Conservation (phyloP, 2,797 vertebrate species). For the Catamblyrhynchus diadema region DNA sequence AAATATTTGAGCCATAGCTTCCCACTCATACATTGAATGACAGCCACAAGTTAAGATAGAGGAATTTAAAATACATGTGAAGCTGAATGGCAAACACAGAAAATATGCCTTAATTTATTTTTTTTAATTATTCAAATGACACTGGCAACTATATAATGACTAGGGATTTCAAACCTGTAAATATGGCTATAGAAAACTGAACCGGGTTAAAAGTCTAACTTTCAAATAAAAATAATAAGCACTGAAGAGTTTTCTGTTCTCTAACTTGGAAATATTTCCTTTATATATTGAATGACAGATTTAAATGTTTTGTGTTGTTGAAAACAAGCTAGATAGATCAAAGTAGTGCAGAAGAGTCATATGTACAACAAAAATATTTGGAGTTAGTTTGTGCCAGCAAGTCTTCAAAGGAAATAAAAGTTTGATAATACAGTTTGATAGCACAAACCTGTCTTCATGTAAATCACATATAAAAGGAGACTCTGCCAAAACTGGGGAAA, state of each 20-base stretch:
- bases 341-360: neutral
- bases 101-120: neutral
- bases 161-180: neutral
- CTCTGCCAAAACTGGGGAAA: neutral
- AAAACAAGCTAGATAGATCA: neutral
- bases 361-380: neutral
- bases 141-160: neutral
- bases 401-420: neutral
- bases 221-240: neutral
- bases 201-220: neutral
- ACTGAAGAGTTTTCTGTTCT: neutral
- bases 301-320: neutral
- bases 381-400: neutral
- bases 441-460: neutral
- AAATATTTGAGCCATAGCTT: neutral
- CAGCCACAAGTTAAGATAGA: neutral
- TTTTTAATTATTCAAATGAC: neutral
- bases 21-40: neutral
- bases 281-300: neutral
- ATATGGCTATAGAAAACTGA: neutral
- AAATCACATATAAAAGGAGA: neutral
- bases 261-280: neutral
- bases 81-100: neutral
- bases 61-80: accelerated
- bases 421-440: neutral